Evolutionary conservation across 2,888 invertebrate genomes (phyloP), one percentile per base, ranked within the genome.

Genomic region (Caenorhabditis sp.): DNA sequence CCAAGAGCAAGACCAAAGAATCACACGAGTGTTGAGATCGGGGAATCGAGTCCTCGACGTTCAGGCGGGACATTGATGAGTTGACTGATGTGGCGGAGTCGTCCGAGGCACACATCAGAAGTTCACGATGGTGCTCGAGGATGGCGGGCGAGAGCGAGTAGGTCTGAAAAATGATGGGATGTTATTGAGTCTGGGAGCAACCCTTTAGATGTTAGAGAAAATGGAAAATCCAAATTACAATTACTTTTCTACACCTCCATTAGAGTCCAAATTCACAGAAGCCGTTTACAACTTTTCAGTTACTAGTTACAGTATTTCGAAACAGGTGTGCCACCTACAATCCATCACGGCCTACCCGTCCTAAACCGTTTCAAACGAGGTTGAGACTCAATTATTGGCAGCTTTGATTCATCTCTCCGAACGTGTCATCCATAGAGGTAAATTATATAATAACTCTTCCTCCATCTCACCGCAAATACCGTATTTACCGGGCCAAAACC

Each of bases 121-220:
- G 85, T n/a, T 91, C 91, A 3, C 89, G 86, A 28, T 92, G 92
- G 51, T 92, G 89, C n/a, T 84, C 80, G 61, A 87, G 66, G 28
- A 92, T 89, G 8, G 92, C 92, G 14, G 91, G 91, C 8, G 91
- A 92, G 12, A 91, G 84, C 24, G 90, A 89, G 81, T 87, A 90
- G 14, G 91, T 89, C 91, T 92, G 84, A 56, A 89, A 85, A 63
- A 51, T 38, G 35, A 10, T 10, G n/a, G n/a, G n/a, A n/a, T n/a
- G n/a, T n/a, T n/a, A n/a, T n/a, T n/a, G n/a, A n/a, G n/a, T n/a
- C n/a, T n/a, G n/a, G n/a, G n/a, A n/a, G n/a, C n/a, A n/a, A n/a
- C n/a, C n/a, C n/a, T n/a, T n/a, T n/a, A n/a, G n/a, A n/a, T n/a
- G n/a, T n/a, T n/a, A n/a, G n/a, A n/a, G n/a, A n/a, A n/a, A n/a